Conservation (phyloP, 2,888 invertebrate species). For the Erannis defoliaria region DNA sequence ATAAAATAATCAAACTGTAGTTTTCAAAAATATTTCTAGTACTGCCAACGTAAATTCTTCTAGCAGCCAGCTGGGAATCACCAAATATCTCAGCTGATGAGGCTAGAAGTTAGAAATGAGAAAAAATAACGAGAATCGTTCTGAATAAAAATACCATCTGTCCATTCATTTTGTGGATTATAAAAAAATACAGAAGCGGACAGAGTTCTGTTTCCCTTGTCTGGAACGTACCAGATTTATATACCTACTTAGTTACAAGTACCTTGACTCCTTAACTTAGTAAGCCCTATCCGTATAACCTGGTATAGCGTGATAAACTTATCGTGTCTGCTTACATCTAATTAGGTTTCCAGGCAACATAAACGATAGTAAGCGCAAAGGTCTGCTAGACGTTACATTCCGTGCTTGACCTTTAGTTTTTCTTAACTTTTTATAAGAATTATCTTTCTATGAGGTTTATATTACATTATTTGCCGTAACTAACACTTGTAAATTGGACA, state of each 20-base stretch:
- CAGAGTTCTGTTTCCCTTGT: no score
- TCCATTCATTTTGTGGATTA: no score
- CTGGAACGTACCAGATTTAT: no score
- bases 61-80: no score
- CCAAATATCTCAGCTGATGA: no score
- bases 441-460: conserved; percentile 22
- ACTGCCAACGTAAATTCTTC: background rate
- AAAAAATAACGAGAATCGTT: no score
- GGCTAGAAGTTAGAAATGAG: no score
- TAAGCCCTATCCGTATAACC: conserved; percentile 2
- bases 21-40: no score
- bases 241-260: no score
- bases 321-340: conserved; percentile 21
- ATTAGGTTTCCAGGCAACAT: conserved; percentile 25
- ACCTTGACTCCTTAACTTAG: background rate
- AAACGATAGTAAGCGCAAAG: conserved; percentile 27
- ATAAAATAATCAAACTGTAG: no score
- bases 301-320: conserved; percentile 8
- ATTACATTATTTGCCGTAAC: conserved; percentile 1
- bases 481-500: background rate
- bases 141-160: no score
- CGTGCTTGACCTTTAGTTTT: conserved; percentile 45
- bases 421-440: conserved; percentile 34
- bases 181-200: no score
- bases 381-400: conserved; percentile 44